Base-by-base conservation (phyloP, 1,140 invertebrate species). In the Hyposmocoma kahamanoa region DNA sequence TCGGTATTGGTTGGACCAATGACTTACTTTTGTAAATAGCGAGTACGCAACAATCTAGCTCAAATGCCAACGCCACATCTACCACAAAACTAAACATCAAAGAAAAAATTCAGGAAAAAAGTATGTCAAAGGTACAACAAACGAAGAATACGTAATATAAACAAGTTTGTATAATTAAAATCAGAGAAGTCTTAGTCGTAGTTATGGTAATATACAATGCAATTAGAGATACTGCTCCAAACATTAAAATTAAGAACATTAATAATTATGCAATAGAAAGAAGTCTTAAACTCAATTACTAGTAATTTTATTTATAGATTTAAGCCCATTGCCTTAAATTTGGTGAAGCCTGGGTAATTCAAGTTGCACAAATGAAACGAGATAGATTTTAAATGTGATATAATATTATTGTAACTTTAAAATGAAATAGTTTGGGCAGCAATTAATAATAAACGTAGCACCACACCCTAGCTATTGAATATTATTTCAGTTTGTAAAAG, bases 141-240 rank as follows among this genome's bases (percentile, higher is more conserved):
- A 55, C 4, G 15, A 41, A 11, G 24, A 44, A 44, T 44, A 44
- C 22, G 5, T 9, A 57, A 48, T 67, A 67, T 56, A 67, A 59
- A 57, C 48, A 26, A 64, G 48, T 59, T 66, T 56, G 52, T 42
- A 39, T 49, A 54, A 53, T 59, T 66, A 42, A 51, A 70, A 62
- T 76, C 63, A 62, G 59, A 73, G 61, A n/a, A 15, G 32, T n/a
- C 53, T 67, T 66, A 69, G 44, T 76, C 65, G 71, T 69, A 71
- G 74, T 74, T 76, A 75, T 82, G 80, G 69, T 70, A 81, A 81
- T 84, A 72, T 84, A 82, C 78, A 84, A 82, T 84, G 81, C 74
- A 68, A 84, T 80, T 74, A 84, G 73, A 81, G 52, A 84, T 80
- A 77, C 81, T 84, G 81, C 81, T 79, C 78, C 81, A 84, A 84